Evolutionary conservation across 1,140 invertebrate species (phyloP), one percentile per base, ranked within the genome.

Genomic region (Drosophila cardini): DNA sequence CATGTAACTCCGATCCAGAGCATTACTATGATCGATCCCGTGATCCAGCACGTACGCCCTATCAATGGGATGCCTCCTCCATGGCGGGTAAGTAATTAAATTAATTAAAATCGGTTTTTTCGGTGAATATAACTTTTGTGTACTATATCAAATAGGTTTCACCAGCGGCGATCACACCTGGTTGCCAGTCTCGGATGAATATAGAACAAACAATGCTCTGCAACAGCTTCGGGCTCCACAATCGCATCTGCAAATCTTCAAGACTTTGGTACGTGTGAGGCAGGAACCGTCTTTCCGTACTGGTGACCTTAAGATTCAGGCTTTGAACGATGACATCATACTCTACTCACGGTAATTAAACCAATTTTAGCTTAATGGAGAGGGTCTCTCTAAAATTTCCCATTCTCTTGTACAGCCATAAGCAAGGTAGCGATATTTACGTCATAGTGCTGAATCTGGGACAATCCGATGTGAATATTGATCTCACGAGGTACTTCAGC

Each of bases 141-240:
- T 26, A 2, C 11, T 11, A 50, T 6, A 16, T 26, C 18, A 1
- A 1, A 18, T 9, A 86, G 83, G 83, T 13, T 96, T 96, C 76
- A 95, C 94, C 0, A 93, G 90, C 8, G 94, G 91, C 34, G 90
- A 93, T 9, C 93, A 87, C 6, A 95, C 96, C 1, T 97, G 96
- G 95, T 89, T 97, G 6, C 96, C 96, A 1, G 92, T 96, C 2
- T 92, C 94, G 62, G 75, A 92, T 2, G 92, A 94, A 70, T 95
- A 94, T 63, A 76, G 72, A 30, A 77, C 74, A 0, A 76, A 92
- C 30, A 95, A 95, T 79, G 93, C 94, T 0, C 69, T 93, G 53
- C 81, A 71, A 36, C 93, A 94, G 84, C 46, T 83, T 40, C 70
- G 80, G 8, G 85, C 81, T 21, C 78, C 85, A 0, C 83, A 84